Conservation (phyloP, 2,888 invertebrate genomes). For the Drosophila paramelanica region DNA sequence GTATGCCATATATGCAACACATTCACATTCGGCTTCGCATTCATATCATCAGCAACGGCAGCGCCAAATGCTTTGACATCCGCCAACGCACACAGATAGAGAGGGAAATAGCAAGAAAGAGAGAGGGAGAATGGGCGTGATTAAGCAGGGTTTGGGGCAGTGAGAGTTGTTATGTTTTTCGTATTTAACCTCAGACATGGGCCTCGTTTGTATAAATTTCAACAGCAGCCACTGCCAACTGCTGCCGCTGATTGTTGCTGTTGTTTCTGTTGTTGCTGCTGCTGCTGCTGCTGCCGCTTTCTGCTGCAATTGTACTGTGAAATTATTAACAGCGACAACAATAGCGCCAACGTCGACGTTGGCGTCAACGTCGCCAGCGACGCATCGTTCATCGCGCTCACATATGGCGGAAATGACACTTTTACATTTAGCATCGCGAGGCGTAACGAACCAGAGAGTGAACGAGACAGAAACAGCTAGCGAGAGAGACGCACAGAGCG, state of each 20-base stretch:
- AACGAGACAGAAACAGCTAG: not conserved
- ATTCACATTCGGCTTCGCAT: slow-evolving; percentile 29
- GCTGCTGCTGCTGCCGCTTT: slow-evolving; percentile 42
- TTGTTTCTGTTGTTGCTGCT: slow-evolving; percentile 6
- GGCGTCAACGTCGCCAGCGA: slow-evolving; percentile 34
- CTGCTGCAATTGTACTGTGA: slow-evolving; percentile 65
- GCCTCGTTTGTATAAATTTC: slow-evolving; percentile 79
- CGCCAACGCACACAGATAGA: slow-evolving; percentile 31
- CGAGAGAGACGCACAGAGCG: slow-evolving; percentile 13
- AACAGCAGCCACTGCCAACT: slow-evolving; percentile 59
- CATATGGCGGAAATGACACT: slow-evolving; percentile 82
- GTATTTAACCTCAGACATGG: slow-evolving; percentile 81
- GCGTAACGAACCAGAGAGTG: slow-evolving; percentile 13
- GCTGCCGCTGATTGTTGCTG: slow-evolving; percentile 51
- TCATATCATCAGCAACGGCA: slow-evolving; percentile 63
- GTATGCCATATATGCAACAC: slow-evolving; percentile 28
- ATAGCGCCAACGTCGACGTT: slow-evolving; percentile 40
- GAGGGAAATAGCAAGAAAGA: not conserved
- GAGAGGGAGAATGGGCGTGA: not conserved
- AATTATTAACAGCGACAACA: slow-evolving; percentile 76
- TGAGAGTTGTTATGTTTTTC: slow-evolving; percentile 77
- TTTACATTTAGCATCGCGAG: slow-evolving; percentile 68
- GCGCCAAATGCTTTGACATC: slow-evolving; percentile 64
- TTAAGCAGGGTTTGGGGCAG: slow-evolving; percentile 1
- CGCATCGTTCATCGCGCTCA: slow-evolving; percentile 81